These are phyloP conservation scores for Ennomos quercinarius DNA, from an alignment of 2,888 invertebrate species.

Conservation along the genomic window DNA sequence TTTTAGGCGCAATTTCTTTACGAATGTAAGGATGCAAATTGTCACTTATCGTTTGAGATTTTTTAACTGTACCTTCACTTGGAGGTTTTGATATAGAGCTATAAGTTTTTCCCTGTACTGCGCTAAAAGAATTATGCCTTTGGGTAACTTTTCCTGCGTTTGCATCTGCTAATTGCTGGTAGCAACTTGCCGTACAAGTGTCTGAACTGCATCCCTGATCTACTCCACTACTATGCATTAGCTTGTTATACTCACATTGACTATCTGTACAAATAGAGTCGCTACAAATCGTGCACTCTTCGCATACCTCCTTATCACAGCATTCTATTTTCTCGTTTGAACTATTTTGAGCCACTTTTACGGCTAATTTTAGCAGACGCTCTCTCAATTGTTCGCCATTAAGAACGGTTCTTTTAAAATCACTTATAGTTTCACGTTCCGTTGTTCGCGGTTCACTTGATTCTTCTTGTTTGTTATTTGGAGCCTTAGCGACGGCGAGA, in stretches of 20 bases:
- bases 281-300: slow-evolving; percentile 81
- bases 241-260: slow-evolving; percentile 79
- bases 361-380: slow-evolving; percentile 87
- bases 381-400: slow-evolving; percentile 89
- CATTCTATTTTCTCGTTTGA: slow-evolving; percentile 81
- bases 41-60: slow-evolving; percentile 78
- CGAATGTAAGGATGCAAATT: slow-evolving; percentile 82
- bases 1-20: slow-evolving; percentile 73
- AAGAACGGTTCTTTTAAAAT: slow-evolving; percentile 79
- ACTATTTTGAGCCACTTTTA: slow-evolving; percentile 76
- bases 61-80: slow-evolving; percentile 73
- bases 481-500: slow-evolving; percentile 56
- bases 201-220: slow-evolving; percentile 77
- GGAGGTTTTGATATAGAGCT: slow-evolving; percentile 58
- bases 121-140: slow-evolving; percentile 80
- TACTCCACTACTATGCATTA: slow-evolving; percentile 76
- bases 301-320: slow-evolving; percentile 82
- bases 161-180: slow-evolving; percentile 68
- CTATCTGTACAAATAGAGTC: slow-evolving; percentile 82
- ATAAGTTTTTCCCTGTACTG: slow-evolving; percentile 74
- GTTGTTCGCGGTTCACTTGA: slow-evolving; percentile 51
- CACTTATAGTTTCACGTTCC: slow-evolving; percentile 70
- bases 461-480: slow-evolving; percentile 61
- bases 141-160: slow-evolving; percentile 67
- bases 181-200: slow-evolving; percentile 75